A percentile compares a stretch with the other conserved stretches of the same genome.
phyloP scores from a whole-genome alignment of 2,888 invertebrate genomes.

The Nipponacmea schrenckii region DNA sequence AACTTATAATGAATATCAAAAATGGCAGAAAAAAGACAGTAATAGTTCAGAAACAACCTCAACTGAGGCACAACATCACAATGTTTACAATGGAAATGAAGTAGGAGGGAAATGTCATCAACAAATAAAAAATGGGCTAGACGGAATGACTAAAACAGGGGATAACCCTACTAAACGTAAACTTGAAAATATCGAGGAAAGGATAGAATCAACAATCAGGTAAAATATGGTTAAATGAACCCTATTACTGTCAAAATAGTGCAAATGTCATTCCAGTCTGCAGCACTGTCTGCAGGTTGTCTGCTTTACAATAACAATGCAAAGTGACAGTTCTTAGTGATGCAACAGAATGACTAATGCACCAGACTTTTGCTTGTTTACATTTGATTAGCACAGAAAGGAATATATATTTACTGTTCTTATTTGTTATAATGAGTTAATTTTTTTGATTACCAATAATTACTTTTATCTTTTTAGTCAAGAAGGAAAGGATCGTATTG shows the following conservation, averaged over 20 bases:
- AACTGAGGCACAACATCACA: constrained; percentile 11
- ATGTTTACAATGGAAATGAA: constrained; percentile 20
- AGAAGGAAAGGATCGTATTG: constrained; percentile 43
- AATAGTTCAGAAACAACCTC: constrained; percentile 7
- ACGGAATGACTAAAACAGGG: constrained; percentile 15
- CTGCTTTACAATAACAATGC: too few relatives aligned
- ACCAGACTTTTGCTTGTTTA: background rate
- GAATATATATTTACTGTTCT: background rate
- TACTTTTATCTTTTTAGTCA: constrained; percentile 37
- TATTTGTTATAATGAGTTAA: background rate
- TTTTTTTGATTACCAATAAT: background rate
- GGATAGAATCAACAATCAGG: constrained; percentile 50
- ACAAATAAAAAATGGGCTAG: constrained; percentile 13
- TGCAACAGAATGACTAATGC: too few relatives aligned
- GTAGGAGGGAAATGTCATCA: constrained; percentile 10
- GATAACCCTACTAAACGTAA: constrained; percentile 26
- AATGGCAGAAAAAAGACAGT: constrained; percentile 18
- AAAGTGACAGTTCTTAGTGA: too few relatives aligned
- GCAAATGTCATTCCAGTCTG: too few relatives aligned
- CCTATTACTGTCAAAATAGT: too few relatives aligned
- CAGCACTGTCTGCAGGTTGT: too few relatives aligned
- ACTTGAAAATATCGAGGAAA: constrained; percentile 48
- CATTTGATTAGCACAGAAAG: background rate
- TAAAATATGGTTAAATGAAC: constrained; percentile 12
- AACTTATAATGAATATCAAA: constrained; percentile 19